Evolutionary conservation across 2,888 invertebrate species (phyloP).

Genomic region (Tetanocera ferruginea): DNA sequence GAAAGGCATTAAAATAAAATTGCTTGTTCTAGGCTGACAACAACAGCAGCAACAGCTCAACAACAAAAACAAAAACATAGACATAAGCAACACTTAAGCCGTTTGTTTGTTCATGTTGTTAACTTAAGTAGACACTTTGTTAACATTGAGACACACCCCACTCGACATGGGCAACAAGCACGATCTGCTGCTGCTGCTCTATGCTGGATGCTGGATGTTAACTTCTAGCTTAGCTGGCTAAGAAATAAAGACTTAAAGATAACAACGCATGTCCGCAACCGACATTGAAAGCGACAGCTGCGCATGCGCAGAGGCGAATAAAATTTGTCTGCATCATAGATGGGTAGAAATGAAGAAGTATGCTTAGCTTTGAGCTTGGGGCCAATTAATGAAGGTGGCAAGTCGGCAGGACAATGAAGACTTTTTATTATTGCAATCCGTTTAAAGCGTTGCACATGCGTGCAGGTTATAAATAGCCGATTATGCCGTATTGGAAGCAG

Average conservation of each 20-base stretch:
- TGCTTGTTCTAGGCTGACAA: background rate
- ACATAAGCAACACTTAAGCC: background rate
- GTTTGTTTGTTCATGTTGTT: conserved; percentile 4
- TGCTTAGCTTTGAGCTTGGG: background rate
- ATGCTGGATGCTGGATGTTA: background rate
- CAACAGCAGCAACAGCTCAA: background rate
- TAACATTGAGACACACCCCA: conserved; percentile 4
- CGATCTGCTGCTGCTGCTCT: background rate
- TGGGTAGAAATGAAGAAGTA: background rate
- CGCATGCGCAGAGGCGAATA: conserved; percentile 20
- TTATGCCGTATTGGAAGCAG: background rate
- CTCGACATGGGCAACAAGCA: background rate
- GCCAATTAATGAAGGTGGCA: no score
- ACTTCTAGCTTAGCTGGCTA: background rate
- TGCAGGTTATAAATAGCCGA: background rate
- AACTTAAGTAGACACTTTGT: conserved; percentile 39
- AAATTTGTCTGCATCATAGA: background rate
- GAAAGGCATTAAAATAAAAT: background rate
- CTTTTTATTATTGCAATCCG: no score
- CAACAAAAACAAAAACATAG: background rate
- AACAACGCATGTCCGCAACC: no score
- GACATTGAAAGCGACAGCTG: conserved; percentile 1
- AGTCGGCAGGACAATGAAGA: no score
- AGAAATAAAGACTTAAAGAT: background rate
- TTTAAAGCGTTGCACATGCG: background rate